A percentile compares a stretch with the other conserved stretches of the same genome.
Conservation (phyloP, 2,113 vertebrate species). For the Condylura cristata region DNA sequence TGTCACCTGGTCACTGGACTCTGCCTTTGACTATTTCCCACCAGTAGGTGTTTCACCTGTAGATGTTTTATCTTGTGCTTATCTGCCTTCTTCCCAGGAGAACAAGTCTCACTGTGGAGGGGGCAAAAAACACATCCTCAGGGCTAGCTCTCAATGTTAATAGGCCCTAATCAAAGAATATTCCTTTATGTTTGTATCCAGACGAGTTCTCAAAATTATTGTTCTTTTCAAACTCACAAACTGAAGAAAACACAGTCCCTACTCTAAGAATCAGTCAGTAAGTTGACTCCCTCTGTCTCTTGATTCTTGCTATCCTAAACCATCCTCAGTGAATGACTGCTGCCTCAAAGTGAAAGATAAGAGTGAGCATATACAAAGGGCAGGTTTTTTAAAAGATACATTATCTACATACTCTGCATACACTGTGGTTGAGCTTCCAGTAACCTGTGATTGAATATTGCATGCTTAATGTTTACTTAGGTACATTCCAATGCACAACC, state of each 20-base stretch:
- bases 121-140: background rate
- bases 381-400: too few species aligned
- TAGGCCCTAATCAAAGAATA: background rate
- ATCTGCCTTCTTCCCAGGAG: background rate
- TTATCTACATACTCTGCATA: background rate
- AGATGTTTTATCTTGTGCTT: background rate
- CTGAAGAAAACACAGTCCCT: background rate
- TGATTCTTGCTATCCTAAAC: background rate
- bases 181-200: slow-evolving; percentile 20
- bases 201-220: slow-evolving; percentile 13
- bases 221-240: background rate
- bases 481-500: background rate
- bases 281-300: background rate
- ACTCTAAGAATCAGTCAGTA: background rate
- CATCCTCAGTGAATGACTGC: background rate
- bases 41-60: background rate
- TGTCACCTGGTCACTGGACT: background rate
- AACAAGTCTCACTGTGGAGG: background rate
- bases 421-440: background rate
- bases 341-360: background rate
- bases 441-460: background rate
- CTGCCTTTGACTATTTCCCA: background rate
- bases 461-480: background rate
- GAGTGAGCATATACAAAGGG: background rate
- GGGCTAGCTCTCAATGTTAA: background rate